Evolutionary conservation across 2,888 invertebrate species (phyloP), one percentile per base, ranked within the genome.

Genomic region (Vannuccia rotundouncinata): DNA sequence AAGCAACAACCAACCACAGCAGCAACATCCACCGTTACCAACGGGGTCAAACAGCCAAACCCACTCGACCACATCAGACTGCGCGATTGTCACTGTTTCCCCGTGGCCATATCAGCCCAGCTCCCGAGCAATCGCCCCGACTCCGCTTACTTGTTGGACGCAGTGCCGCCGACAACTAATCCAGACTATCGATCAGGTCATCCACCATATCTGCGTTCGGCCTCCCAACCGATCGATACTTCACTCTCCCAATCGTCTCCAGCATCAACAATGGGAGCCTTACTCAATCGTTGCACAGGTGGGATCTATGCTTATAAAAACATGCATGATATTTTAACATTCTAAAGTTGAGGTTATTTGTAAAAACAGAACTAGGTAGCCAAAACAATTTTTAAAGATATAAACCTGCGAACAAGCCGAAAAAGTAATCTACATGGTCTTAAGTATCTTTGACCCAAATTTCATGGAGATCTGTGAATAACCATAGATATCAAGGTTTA

Each of bases 271-370:
- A 66, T 66, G 66, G 66, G 66, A 22, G 66, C 10, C 22, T 22
- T 5, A 22, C 66, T 66, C 66, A 66, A 66, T 22, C 66, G 66
- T 5, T 66, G 66, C 25, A 66, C 66, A 66, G 66, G 66, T 66
- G 10, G 25, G 66, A 45, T n/a, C n/a, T n/a, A n/a, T n/a, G n/a
- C n/a, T n/a, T n/a, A n/a, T n/a, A n/a, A n/a, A n/a, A n/a, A n/a
- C n/a, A n/a, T n/a, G n/a, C n/a, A n/a, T n/a, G n/a, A n/a, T n/a
- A n/a, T n/a, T n/a, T n/a, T n/a, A n/a, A n/a, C n/a, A n/a, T n/a
- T n/a, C n/a, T n/a, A n/a, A n/a, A n/a, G n/a, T n/a, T n/a, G n/a
- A n/a, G n/a, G n/a, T n/a, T n/a, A n/a, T n/a, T n/a, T n/a, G n/a
- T n/a, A n/a, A n/a, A n/a, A n/a, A n/a, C n/a, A n/a, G n/a, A n/a